Evolutionary conservation across 2,888 invertebrate species (phyloP).

Genomic region (Chloroclystis v-ata): DNA sequence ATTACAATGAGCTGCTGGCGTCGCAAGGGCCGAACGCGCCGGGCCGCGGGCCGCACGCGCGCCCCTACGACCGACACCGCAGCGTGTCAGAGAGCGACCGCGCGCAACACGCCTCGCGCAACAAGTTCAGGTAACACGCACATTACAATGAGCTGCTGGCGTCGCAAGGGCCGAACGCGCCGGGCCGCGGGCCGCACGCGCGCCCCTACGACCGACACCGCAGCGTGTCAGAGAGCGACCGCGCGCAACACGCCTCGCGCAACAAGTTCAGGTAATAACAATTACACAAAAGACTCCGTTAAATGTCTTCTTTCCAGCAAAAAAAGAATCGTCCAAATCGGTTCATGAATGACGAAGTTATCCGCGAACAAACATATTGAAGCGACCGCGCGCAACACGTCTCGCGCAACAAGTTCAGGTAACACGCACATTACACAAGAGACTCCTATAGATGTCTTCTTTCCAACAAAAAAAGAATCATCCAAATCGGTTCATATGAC

Average conservation of each 20-base stretch:
- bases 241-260: slow-evolving; percentile 24
- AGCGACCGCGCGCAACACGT: slow-evolving; percentile 46
- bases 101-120: slow-evolving; percentile 18
- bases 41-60: slow-evolving; percentile 72
- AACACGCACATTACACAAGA: too few relatives aligned
- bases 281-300: too few relatives aligned
- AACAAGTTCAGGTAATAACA: slow-evolving; percentile 35
- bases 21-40: slow-evolving; percentile 53
- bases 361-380: too few relatives aligned
- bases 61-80: slow-evolving; percentile 63
- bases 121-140: slow-evolving; percentile 35
- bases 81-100: slow-evolving; percentile 69
- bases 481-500: too few relatives aligned
- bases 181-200: slow-evolving; percentile 73
- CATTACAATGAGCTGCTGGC: slow-evolving; percentile 41
- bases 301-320: too few relatives aligned
- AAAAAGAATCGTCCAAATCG: slow-evolving; percentile 52
- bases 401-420: slow-evolving; percentile 23
- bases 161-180: slow-evolving; percentile 51
- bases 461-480: too few relatives aligned
- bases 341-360: slow-evolving; percentile 75
- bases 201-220: slow-evolving; percentile 63
- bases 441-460: too few relatives aligned
- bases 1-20: slow-evolving; percentile 41
- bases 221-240: slow-evolving; percentile 68